Conservation (phyloP, 2,888 invertebrate species). For the Adelphocoris suturalis region DNA sequence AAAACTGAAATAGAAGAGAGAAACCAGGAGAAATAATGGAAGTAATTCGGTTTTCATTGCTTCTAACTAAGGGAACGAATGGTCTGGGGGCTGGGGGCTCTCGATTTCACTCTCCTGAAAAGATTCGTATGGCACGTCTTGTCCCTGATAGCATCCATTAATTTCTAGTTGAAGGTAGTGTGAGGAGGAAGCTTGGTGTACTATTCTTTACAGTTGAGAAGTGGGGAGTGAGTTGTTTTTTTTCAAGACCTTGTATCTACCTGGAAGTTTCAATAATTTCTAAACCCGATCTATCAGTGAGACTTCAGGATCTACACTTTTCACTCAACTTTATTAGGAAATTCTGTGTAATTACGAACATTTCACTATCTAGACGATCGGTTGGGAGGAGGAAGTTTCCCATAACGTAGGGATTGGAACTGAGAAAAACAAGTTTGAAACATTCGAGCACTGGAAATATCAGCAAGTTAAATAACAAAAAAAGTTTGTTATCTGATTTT, state of each 20-base stretch:
- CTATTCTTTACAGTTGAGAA: neutral
- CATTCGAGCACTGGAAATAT: too few species aligned
- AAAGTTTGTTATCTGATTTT: too few species aligned
- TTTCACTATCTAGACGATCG: too few species aligned
- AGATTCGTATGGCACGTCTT: slow-evolving; percentile 4
- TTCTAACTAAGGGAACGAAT: neutral
- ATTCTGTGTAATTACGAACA: too few species aligned
- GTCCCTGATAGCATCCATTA: slow-evolving; percentile 13
- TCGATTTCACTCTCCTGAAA: neutral
- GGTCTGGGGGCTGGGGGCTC: neutral
- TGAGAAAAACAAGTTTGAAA: too few species aligned
- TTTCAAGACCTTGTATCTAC: neutral
- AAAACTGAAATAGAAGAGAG: neutral
- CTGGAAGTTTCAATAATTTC: too few species aligned
- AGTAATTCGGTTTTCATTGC: neutral
- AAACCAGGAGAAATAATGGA: neutral
- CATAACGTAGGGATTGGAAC: too few species aligned
- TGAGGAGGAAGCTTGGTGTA: neutral
- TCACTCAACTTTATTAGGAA: too few species aligned
- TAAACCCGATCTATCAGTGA: too few species aligned
- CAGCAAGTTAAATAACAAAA: too few species aligned
- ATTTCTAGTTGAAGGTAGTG: neutral
- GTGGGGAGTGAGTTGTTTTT: neutral
- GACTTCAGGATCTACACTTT: too few species aligned
- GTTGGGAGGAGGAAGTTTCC: too few species aligned